phyloP scores from a whole-genome alignment of 2,797 vertebrate genomes.

The Poecilia gillii region DNA sequence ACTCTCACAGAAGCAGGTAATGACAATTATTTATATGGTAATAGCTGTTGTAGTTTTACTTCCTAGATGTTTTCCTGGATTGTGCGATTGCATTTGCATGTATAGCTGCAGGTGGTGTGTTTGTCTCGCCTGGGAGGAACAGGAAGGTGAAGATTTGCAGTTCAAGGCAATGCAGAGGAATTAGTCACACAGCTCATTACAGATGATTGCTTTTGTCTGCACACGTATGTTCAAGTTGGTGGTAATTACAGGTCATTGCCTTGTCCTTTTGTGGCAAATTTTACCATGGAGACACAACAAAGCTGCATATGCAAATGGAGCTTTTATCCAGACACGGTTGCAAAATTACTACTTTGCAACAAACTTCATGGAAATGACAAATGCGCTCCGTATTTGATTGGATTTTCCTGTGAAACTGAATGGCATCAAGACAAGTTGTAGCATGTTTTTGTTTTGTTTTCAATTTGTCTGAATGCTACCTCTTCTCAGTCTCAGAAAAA shows the following conservation, averaged over 20 bases:
- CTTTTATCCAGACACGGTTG: conserved; percentile 31
- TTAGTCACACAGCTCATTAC: background rate
- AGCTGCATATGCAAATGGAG: conserved; percentile 25
- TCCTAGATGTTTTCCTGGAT: conserved; percentile 34
- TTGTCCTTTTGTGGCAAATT: conserved; percentile 10
- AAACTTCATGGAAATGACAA: conserved; percentile 55
- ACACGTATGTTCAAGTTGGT: background rate
- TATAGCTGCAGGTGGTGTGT: conserved; percentile 26
- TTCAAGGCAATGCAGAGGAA: conserved; percentile 5
- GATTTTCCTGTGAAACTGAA: conserved; percentile 35
- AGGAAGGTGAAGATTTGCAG: conserved; percentile 14
- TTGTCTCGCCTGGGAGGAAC: conserved; percentile 10
- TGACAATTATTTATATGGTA: conserved; percentile 32
- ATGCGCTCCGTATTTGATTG: conserved; percentile 44
- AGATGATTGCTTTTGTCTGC: background rate
- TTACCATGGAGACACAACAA: conserved; percentile 4
- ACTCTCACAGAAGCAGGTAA: conserved; percentile 75
- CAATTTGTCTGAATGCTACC: background rate
- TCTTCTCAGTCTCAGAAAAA: background rate
- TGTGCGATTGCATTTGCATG: conserved; percentile 30
- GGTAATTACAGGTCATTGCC: background rate
- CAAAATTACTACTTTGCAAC: background rate
- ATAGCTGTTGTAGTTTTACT: conserved; percentile 36
- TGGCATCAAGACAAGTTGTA: background rate
- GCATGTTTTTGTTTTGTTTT: background rate